These are phyloP conservation scores for Drosophila lacertosa DNA, from an alignment of 1,140 invertebrate species.

Conservation along the genomic window DNA sequence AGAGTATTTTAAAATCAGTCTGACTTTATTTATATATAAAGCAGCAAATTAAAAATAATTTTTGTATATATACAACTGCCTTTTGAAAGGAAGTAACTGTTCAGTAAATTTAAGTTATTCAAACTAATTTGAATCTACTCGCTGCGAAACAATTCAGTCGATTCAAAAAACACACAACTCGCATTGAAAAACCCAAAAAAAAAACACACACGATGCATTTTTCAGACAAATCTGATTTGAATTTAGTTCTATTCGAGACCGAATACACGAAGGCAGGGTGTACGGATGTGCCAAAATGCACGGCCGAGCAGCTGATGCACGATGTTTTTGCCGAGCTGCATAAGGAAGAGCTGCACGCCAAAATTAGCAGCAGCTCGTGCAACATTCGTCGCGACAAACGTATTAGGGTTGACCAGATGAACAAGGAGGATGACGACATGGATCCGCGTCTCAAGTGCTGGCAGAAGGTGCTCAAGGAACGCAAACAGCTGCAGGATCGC, in stretches of 20 bases:
- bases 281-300: background rate
- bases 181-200: background rate
- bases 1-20: no score
- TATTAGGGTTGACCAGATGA: background rate
- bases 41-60: no score
- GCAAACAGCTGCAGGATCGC: conserved; percentile 35
- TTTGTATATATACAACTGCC: no score
- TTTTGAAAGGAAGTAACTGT: no score
- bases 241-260: background rate
- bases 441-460: conserved; percentile 64
- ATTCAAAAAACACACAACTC: background rate
- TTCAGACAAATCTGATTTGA: background rate
- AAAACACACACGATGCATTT: background rate
- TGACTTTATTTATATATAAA: no score
- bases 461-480: conserved; percentile 50
- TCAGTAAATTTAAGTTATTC: no score
- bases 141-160: background rate
- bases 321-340: conserved; percentile 16
- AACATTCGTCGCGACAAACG: background rate
- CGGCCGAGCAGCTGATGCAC: conserved; percentile 12
- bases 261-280: background rate
- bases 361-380: conserved; percentile 19
- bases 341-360: background rate
- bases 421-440: conserved; percentile 17
- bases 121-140: no score